Evolutionary conservation across 1,140 invertebrate species (phyloP), one percentile per base, ranked within the genome.

Genomic region (Drosophila suzukii): DNA sequence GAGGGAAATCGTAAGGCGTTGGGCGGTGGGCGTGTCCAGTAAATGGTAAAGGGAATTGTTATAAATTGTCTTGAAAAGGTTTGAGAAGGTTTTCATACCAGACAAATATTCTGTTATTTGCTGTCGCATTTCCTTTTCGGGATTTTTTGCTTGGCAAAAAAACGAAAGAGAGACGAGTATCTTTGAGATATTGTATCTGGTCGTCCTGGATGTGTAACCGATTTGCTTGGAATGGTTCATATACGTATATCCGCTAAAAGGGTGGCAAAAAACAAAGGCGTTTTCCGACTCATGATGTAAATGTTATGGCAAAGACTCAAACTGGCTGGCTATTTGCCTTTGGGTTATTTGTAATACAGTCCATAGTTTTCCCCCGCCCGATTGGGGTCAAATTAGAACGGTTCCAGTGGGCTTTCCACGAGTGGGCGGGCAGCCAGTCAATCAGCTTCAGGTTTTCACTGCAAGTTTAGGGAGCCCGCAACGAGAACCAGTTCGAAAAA

Each of bases 391-490:
- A 44, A 65, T 51, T 51, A 68, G 61, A 68, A 68, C 47, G 20
- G 7, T 68, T 68, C 61, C 61, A 66, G 47, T 53, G 47, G 32
- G 59, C 30, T 67, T 67, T 67, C 43, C 63, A 65, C 32, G 34
- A 61, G 57, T 60, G 41, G 44, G 54, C 20, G 4, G 53, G 50
- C 15, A 50, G 53, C 41, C 43, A 59, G 59, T 65, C 60, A 68
- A 65, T 68, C 60, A 53, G 65, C 65, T 68, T 68, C 65, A 68
- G 60, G 60, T 68, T 68, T 65, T 50, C 58, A n/a, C 36, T 39
- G 62, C 36, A 11, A 6, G 32, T 24, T 65, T 41, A 66, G 62
- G 62, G 62, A 66, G 57, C 30, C 30, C 20, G 1, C 57, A 7
- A n/a, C 17, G 56, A 67, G 47, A 65, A 65, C 61, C 61, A 65